phyloP scores from a whole-genome alignment of 2,113 vertebrate genomes.

The Puntigrus tetrazona region DNA sequence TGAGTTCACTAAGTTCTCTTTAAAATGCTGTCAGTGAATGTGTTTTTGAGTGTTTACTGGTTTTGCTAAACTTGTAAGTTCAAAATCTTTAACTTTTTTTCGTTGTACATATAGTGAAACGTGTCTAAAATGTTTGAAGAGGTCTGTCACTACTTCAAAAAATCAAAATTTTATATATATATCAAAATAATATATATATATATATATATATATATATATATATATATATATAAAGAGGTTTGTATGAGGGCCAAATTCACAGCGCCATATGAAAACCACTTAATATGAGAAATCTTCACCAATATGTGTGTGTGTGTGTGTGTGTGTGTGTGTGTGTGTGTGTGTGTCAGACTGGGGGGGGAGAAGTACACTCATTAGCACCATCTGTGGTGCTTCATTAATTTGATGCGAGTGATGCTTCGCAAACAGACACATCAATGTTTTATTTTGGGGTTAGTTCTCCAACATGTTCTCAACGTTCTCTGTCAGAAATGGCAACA shows the following conservation, averaged over 20 bases:
- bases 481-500: slow-evolving; percentile 24
- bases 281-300: neutral
- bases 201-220: too few relatives aligned
- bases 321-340: neutral
- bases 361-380: slow-evolving; percentile 48
- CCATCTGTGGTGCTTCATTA: slow-evolving; percentile 55
- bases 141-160: neutral
- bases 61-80: neutral
- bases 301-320: neutral
- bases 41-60: neutral
- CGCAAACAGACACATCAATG: slow-evolving; percentile 10
- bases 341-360: slow-evolving; percentile 9
- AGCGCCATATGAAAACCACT: neutral
- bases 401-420: slow-evolving; percentile 54
- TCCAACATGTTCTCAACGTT: slow-evolving; percentile 38
- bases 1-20: neutral
- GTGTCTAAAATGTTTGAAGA: neutral
- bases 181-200: too few relatives aligned
- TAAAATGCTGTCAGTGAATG: neutral
- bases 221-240: too few relatives aligned
- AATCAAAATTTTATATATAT: too few relatives aligned
- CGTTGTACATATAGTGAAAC: neutral
- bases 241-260: neutral
- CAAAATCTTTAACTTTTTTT: too few relatives aligned
- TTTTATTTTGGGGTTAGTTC: slow-evolving; percentile 51